Conservation (phyloP, 2,797 vertebrate species). For the Chloroceryle amazona region DNA sequence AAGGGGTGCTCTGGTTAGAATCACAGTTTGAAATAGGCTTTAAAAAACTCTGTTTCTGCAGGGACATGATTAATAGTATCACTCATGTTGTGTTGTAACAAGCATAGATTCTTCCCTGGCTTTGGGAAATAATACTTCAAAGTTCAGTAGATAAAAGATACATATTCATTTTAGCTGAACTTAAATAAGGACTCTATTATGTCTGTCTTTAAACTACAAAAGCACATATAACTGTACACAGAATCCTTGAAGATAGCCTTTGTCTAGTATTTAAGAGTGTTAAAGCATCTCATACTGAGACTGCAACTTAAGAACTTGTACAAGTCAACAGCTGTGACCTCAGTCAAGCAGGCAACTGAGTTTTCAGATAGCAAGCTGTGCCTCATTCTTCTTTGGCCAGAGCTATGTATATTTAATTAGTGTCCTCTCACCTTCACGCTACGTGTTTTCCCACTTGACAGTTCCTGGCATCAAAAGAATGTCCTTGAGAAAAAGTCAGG, state of each 20-base stretch:
- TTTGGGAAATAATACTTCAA: neutral
- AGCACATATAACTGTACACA: neutral
- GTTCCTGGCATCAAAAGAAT: slow-evolving; percentile 94
- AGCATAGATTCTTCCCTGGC: neutral
- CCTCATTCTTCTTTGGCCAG: slow-evolving; percentile 90
- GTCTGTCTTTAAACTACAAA: neutral
- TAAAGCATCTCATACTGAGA: slow-evolving; percentile 43
- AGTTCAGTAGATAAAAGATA: neutral
- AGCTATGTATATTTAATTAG: slow-evolving; percentile 96
- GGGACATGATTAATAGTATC: neutral
- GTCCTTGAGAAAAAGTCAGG: slow-evolving; percentile 94
- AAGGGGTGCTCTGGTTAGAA: neutral
- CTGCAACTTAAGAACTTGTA: slow-evolving; percentile 48
- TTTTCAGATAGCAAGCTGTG: slow-evolving; percentile 95
- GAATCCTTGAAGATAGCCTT: slow-evolving; percentile 29
- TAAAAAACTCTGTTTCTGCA: neutral
- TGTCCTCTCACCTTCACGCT: slow-evolving; percentile 94
- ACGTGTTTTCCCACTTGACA: slow-evolving; percentile 92
- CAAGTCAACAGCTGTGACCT: slow-evolving; percentile 91
- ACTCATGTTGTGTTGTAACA: neutral
- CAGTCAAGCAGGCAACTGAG: slow-evolving; percentile 87
- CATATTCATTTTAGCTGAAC: neutral
- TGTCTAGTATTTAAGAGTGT: slow-evolving; percentile 46
- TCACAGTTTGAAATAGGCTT: neutral
- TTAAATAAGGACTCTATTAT: neutral